These are phyloP conservation scores for Nymphalis urticae DNA, from an alignment of 2,888 invertebrate genomes.

Conservation along the genomic window DNA sequence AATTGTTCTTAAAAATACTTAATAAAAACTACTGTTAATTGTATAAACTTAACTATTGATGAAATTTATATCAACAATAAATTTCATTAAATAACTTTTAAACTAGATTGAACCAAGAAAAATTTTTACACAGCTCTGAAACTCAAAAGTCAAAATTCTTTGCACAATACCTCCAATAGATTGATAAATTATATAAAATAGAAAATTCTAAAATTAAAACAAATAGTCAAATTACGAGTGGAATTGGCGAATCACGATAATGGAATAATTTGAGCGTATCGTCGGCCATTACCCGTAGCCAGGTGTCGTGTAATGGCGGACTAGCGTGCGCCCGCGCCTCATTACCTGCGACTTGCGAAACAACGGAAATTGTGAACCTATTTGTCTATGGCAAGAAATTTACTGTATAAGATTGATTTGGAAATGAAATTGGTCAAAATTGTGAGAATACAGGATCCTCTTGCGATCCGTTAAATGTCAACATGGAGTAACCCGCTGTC, in stretches of 20 bases:
- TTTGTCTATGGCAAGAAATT: slow-evolving; percentile 17
- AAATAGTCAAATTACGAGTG: slow-evolving; percentile 20
- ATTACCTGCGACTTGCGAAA: slow-evolving; percentile 48
- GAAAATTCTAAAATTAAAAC: slow-evolving; percentile 12
- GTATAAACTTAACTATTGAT: no score
- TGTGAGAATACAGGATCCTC: no score
- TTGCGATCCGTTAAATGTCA: no score
- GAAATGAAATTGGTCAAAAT: not conserved
- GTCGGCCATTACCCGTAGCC: slow-evolving; percentile 43
- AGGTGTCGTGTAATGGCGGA: slow-evolving; percentile 53
- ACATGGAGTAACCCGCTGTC: no score
- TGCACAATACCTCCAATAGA: no score
- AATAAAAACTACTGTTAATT: no score
- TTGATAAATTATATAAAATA: not conserved
- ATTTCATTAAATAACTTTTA: no score
- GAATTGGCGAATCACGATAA: slow-evolving; percentile 22
- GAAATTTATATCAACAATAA: no score
- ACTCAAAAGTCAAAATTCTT: no score
- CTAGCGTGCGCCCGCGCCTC: slow-evolving; percentile 65
- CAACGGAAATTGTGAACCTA: slow-evolving; percentile 27
- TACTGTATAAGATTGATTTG: not conserved
- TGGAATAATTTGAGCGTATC: slow-evolving; percentile 34
- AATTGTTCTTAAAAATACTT: no score
- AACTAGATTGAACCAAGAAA: no score
- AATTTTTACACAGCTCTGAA: no score